A percentile compares a stretch with the other conserved stretches of the same genome.
These are phyloP conservation scores for Rhagonycha lutea DNA, from an alignment of 2,888 invertebrate genomes.

Conservation along the genomic window DNA sequence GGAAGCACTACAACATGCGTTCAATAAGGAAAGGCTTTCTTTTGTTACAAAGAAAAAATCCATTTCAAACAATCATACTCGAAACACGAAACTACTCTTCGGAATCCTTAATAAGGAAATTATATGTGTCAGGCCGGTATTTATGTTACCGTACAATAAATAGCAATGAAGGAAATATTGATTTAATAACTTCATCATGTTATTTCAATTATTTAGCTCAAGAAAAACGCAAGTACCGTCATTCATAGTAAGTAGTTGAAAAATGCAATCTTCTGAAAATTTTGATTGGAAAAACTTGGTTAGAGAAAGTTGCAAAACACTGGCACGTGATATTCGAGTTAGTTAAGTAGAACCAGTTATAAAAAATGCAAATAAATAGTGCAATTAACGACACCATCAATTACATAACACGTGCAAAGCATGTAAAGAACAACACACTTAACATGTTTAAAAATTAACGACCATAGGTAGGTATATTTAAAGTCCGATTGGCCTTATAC, in stretches of 20 bases:
- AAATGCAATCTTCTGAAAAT: no score
- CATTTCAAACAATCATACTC: not conserved
- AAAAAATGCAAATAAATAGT: not conserved
- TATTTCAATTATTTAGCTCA: not conserved
- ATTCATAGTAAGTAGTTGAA: no score
- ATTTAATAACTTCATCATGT: not conserved
- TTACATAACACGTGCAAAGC: conserved; percentile 27
- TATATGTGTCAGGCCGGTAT: not conserved
- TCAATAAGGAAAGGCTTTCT: not conserved
- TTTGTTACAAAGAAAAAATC: not conserved
- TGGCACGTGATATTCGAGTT: not conserved
- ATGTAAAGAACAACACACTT: conserved; percentile 11
- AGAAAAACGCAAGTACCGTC: not conserved
- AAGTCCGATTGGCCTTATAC: conserved; percentile 22
- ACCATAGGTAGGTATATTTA: conserved; percentile 11
- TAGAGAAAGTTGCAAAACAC: not conserved
- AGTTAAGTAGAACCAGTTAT: not conserved
- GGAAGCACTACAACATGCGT: no score
- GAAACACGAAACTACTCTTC: not conserved
- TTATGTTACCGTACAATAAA: not conserved
- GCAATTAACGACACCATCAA: conserved; percentile 6
- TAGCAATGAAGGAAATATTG: not conserved
- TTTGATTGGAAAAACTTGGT: no score
- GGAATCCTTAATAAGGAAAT: not conserved
- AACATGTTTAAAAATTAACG: conserved; percentile 26